phyloP scores from a whole-genome alignment of 2,113 vertebrate genomes.

The Pelecanoides urinatrix region DNA sequence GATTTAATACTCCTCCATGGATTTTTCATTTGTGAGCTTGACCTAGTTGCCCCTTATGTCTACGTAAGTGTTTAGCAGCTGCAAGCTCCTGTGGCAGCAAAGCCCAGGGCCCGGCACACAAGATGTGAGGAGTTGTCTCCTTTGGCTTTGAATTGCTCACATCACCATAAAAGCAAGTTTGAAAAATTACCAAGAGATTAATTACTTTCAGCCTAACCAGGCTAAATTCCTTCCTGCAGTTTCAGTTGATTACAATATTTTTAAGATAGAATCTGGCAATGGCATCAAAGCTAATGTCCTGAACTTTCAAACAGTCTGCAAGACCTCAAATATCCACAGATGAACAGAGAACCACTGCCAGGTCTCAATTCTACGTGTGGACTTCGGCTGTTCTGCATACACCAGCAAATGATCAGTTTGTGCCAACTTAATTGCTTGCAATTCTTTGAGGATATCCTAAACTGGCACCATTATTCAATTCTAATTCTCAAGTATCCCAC shows the following conservation, averaged over 20 bases:
- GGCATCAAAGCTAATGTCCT: not conserved
- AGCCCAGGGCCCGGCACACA: not conserved
- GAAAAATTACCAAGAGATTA: not conserved
- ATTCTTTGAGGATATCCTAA: not conserved
- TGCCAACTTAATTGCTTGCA: not conserved
- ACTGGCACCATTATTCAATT: not conserved
- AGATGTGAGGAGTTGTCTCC: not conserved
- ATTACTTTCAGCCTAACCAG: not conserved
- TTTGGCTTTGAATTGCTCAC: not conserved
- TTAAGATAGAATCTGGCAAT: not conserved
- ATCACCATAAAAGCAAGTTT: not conserved
- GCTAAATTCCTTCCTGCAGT: not conserved
- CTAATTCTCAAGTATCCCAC: not conserved
- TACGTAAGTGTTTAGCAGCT: accelerated
- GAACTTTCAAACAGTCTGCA: not conserved
- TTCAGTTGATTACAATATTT: not conserved
- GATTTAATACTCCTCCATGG: not conserved
- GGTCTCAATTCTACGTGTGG: not conserved
- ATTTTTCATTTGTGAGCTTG: not conserved
- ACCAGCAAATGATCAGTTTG: not conserved
- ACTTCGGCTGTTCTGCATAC: not conserved
- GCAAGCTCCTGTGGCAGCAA: not conserved
- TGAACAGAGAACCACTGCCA: not conserved
- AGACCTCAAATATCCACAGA: not conserved
- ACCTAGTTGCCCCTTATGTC: not conserved